Evolutionary conservation across 2,888 invertebrate genomes (phyloP).

Genomic region (Terebella lapidaria): DNA sequence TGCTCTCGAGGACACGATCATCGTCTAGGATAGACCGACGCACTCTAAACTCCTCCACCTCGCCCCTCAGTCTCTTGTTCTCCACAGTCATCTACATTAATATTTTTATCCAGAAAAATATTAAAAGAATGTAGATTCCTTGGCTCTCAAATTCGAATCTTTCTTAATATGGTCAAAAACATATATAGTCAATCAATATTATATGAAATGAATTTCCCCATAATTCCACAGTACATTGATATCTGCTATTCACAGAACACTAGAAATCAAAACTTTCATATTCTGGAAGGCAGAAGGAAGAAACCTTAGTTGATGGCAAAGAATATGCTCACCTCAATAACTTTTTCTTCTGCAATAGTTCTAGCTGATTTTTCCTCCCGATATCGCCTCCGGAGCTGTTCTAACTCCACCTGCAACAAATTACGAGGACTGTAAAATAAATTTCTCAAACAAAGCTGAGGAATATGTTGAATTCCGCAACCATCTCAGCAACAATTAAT

Average conservation of each 20-base stretch:
- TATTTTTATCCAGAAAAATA: background rate
- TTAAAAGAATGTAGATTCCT: background rate
- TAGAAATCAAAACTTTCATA: too few species aligned
- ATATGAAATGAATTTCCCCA: too few species aligned
- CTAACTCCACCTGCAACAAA: conserved; percentile 38
- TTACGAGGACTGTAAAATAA: too few species aligned
- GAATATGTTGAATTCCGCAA: too few species aligned
- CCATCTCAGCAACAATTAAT: too few species aligned
- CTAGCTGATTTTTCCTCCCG: conserved; percentile 39
- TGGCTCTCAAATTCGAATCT: background rate
- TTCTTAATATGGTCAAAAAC: too few species aligned
- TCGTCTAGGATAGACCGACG: conserved; percentile 34
- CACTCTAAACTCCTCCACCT: conserved; percentile 25
- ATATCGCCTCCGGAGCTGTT: conserved; percentile 38
- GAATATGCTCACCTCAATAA: conserved; percentile 35
- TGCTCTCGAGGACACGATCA: conserved; percentile 46
- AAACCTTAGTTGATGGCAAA: too few species aligned
- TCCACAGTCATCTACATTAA: conserved; percentile 45
- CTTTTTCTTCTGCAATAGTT: conserved; percentile 35
- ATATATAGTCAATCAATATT: too few species aligned
- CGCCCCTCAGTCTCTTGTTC: conserved; percentile 35
- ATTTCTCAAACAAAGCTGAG: too few species aligned
- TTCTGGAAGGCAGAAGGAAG: too few species aligned
- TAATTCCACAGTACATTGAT: too few species aligned
- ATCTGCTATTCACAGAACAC: too few species aligned